These are phyloP conservation scores for Drosophila aff. DNA, from an alignment of 1,140 invertebrate genomes.

Conservation along the genomic window DNA sequence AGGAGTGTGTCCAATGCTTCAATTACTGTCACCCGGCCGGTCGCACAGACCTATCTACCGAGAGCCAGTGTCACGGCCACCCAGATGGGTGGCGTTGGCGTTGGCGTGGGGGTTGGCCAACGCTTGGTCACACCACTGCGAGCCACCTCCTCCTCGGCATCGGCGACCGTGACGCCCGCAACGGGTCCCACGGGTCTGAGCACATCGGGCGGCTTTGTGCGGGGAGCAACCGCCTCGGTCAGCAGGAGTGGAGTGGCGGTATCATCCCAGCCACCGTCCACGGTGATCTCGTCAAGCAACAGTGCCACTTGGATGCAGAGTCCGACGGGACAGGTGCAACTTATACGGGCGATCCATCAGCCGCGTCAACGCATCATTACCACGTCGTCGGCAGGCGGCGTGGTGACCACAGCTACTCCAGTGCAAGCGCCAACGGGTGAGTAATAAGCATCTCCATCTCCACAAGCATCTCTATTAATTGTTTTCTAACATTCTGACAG, in stretches of 20 bases:
- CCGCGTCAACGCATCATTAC: conserved; percentile 76
- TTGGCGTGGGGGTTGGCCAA: conserved; percentile 63
- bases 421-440: conserved; percentile 62
- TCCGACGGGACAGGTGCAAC: conserved; percentile 73
- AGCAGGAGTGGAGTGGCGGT: conserved; percentile 51
- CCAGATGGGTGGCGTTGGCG: conserved; percentile 73
- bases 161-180: conserved; percentile 59
- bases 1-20: conserved; percentile 79
- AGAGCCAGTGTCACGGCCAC: conserved; percentile 77
- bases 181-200: conserved; percentile 53
- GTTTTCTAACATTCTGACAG: neutral
- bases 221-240: conserved; percentile 51
- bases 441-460: neutral
- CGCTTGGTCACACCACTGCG: conserved; percentile 73
- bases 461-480: neutral
- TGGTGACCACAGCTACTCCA: conserved; percentile 61
- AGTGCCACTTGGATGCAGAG: conserved; percentile 83
- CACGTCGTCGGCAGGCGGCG: conserved; percentile 72
- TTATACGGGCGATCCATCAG: conserved; percentile 80
- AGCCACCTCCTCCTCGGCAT: conserved; percentile 59
- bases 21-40: conserved; percentile 81
- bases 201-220: conserved; percentile 69
- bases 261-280: conserved; percentile 71
- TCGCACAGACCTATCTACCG: conserved; percentile 75
- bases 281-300: conserved; percentile 80